Evolutionary conservation across 2,888 invertebrate species (phyloP).

Genomic region (Philonicus albiceps): DNA sequence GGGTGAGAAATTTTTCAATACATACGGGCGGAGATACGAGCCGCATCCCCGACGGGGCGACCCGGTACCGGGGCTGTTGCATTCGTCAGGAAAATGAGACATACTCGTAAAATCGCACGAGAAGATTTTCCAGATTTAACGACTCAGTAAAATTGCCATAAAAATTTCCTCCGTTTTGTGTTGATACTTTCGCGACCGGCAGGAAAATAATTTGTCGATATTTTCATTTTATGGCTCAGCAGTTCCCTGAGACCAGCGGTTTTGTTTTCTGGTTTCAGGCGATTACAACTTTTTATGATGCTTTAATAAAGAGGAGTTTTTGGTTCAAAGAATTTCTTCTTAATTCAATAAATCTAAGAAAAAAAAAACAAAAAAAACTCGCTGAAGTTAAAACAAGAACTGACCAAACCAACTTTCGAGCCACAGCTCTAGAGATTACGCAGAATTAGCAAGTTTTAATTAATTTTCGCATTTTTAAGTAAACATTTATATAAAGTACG

Average conservation of each 20-base stretch:
- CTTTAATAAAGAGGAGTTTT: neutral
- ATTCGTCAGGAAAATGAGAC: constrained; percentile 44
- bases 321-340: neutral
- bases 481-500: neutral
- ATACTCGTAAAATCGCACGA: constrained; percentile 41
- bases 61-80: constrained; percentile 8
- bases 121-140: constrained; percentile 46
- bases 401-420: neutral
- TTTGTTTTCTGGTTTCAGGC: neutral
- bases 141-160: constrained; percentile 47
- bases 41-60: neutral
- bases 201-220: constrained; percentile 35
- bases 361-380: neutral
- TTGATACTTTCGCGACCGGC: neutral
- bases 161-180: constrained; percentile 38
- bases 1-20: constrained; percentile 35
- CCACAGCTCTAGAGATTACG: neutral
- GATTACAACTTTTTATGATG: neutral
- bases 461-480: neutral
- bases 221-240: constrained; percentile 21
- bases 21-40: neutral
- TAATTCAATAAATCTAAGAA: neutral
- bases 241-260: constrained; percentile 4
- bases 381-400: neutral
- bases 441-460: neutral